Base-by-base conservation (phyloP, 2,113 vertebrate genomes). In the Oncorhynchus nerka region DNA sequence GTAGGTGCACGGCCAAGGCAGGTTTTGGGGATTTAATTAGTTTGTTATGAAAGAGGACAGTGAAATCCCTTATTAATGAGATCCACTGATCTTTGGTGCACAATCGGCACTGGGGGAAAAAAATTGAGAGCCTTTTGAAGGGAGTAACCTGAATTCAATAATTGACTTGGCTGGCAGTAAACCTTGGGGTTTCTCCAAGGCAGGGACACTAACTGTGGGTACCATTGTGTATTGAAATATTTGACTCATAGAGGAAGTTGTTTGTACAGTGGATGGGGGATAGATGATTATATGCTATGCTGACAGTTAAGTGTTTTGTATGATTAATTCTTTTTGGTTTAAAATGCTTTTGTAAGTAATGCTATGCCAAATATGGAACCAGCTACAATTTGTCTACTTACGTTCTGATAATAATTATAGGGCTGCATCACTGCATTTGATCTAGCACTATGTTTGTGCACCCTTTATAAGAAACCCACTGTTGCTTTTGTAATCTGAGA, bases 11-110 rank as follows among this genome's bases (percentile, higher is more conserved):
- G 30, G 64, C 69, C 32, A 74, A 34, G 64, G 4, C 69, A 66
- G 73, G 72, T 68, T 75, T 75, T 19, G 68, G 49, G 39, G 28
- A 59, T 76, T 81, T 81, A 81, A 79, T 81, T 68, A 73, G 70
- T 66, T 84, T 61, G 67, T 79, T 73, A 79, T 73, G 72, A 76
- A 73, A 62, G 59, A 19, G 71, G 26, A 28, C 48, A 62, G 49
- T 51, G 39, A 67, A 76, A 62, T 34, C 70, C 28, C 68, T 45
- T 67, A 61, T 59, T 73, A 51, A 66, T 55, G 62, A 61, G 55
- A 30, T 62, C 16, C 19, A 57, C 11, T 72, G 72, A 72, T 68
- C 68, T 74, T 71, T 26, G 65, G 6, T 65, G 57, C 68, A 59
- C 16, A 34, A 13, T 22, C 16, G 26, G 6, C 65, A 55, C 66